Base-by-base conservation (phyloP, 2,113 vertebrate genomes). In the Boulengeromyrus knoepffleri region DNA sequence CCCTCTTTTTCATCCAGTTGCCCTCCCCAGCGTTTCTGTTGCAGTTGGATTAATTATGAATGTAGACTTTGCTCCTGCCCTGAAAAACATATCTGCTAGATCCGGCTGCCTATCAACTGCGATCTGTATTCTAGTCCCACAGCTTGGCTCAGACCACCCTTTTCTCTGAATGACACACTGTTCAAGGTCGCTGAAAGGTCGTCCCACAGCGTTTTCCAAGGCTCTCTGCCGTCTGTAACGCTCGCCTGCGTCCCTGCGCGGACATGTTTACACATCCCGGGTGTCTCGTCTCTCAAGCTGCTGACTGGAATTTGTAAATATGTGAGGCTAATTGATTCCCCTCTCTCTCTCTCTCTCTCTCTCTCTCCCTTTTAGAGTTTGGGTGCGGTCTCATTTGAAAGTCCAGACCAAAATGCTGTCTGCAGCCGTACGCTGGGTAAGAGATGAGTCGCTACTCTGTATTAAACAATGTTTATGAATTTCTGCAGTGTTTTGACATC, bases 341-440 rank as follows among this genome's bases (percentile, higher is more conserved):
- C 58, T 10, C 58, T 10, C 58, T 0, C 24, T 3, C n/a, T 3
- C 58, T 12, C 58, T 27, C n/a, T n/a, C 21, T 24, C 56, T 62
- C 24, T 27, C 8, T 10, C 58, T 4, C 58, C 24, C 24, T 90
- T 88, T 36, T 93, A 95, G 95, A 92, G 93, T 93, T 94, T 94
- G 92, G 94, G 92, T 93, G 91, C 93, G 88, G 93, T 94, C 91
- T 83, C 94, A 89, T 94, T 94, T 90, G 91, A 95, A 93, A 92
- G 90, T 92, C 91, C 90, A 91, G 94, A 94, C 92, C 94, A 94
- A 94, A 94, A 95, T 95, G 94, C 91, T 92, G 90, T 90, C 92
- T 93, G 93, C 91, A 92, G 93, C 92, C 87, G 92, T 93, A 94
- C 93, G 94, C 94, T 94, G 93, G 95, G 94, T 95, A 95, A 95